Conservation (phyloP, 2,888 invertebrate genomes). For the Trissolcus japonicus region DNA sequence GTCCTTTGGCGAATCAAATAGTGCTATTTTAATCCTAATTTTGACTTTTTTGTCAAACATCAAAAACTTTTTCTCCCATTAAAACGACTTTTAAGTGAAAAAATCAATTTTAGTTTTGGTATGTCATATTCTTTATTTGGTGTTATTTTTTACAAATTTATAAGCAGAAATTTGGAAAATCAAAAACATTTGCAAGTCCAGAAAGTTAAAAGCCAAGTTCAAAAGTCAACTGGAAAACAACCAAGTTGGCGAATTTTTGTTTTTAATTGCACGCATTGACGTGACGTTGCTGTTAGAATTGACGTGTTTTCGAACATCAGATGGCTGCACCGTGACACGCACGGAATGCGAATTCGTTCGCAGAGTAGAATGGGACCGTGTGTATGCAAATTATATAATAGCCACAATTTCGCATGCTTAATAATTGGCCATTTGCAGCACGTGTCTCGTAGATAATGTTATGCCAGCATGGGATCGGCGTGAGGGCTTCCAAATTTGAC, state of each 20-base stretch:
- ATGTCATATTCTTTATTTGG: too few relatives aligned
- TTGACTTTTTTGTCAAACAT: neutral
- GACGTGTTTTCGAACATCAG: constrained; percentile 44
- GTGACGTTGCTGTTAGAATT: constrained; percentile 39
- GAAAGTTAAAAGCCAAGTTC: neutral
- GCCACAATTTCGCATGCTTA: constrained; percentile 65
- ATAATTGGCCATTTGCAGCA: constrained; percentile 66
- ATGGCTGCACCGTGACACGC: constrained; percentile 48
- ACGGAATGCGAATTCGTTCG: constrained; percentile 56
- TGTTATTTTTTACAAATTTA: too few relatives aligned
- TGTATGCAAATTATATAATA: constrained; percentile 60
- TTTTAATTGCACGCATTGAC: constrained; percentile 29
- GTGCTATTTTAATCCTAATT: neutral
- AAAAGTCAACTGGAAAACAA: neutral
- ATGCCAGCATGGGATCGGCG: constrained; percentile 43
- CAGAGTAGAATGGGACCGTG: constrained; percentile 57
- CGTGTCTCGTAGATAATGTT: constrained; percentile 61
- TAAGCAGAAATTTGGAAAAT: too few relatives aligned
- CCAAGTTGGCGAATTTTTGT: neutral
- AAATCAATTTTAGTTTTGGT: too few relatives aligned
- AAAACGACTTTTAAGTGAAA: neutral
- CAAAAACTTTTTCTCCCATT: neutral
- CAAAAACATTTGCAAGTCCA: too few relatives aligned
- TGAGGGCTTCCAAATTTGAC: constrained; percentile 50
- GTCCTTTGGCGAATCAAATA: neutral